phyloP scores from a whole-genome alignment of 2,113 vertebrate species.

The Mystacornis crossleyi region DNA sequence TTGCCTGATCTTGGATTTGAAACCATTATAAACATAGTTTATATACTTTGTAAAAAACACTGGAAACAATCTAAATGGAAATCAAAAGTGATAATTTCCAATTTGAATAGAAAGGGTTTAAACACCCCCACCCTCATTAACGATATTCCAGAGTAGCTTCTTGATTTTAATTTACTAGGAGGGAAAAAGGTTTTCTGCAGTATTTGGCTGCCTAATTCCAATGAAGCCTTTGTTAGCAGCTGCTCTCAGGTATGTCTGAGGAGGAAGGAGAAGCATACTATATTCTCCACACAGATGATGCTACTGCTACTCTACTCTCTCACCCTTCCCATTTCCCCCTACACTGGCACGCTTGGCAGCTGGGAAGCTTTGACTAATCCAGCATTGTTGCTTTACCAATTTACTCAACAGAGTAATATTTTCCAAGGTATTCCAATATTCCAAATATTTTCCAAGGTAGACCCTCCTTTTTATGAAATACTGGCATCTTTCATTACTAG shows the following conservation, averaged over 20 bases:
- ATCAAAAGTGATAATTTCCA: background rate
- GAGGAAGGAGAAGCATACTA: background rate
- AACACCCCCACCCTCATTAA: background rate
- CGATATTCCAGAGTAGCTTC: rapidly evolving
- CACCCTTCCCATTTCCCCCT: background rate
- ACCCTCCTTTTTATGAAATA: background rate
- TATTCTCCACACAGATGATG: rapidly evolving
- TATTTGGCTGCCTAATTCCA: background rate
- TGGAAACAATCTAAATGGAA: background rate
- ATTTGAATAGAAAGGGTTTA: background rate
- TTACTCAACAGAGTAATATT: background rate
- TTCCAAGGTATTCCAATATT: background rate
- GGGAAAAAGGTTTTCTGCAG: background rate
- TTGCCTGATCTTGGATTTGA: background rate
- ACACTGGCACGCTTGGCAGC: background rate
- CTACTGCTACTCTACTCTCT: background rate
- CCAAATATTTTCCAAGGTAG: background rate
- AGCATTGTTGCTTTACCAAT: background rate
- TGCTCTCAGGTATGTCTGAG: background rate
- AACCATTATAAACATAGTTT: background rate
- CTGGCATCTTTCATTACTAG: background rate
- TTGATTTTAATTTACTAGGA: background rate
- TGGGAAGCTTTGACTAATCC: background rate
- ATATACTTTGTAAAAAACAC: background rate
- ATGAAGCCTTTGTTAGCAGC: background rate